A percentile compares a stretch with the other conserved stretches of the same genome.
Evolutionary conservation across 2,888 invertebrate genomes (phyloP).

Genomic region (Nomada fabriciana): DNA sequence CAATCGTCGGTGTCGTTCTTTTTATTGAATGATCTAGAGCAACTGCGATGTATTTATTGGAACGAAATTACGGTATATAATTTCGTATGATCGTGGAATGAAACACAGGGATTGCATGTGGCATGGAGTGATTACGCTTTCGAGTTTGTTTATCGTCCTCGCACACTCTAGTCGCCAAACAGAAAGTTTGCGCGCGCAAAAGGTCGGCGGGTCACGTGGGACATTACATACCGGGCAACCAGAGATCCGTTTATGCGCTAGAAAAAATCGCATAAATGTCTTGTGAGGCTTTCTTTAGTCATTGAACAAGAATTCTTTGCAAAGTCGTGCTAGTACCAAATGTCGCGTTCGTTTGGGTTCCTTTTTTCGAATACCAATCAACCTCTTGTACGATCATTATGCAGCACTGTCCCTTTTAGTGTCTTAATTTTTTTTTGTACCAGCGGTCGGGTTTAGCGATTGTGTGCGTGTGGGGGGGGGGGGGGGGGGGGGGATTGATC

Average conservation of each 20-base stretch:
- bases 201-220: constrained; percentile 57
- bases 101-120: too few relatives aligned
- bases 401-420: background rate
- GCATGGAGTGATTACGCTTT: background rate
- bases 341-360: constrained; percentile 9
- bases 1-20: background rate
- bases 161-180: constrained; percentile 23
- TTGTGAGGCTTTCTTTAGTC: constrained; percentile 35
- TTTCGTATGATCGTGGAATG: background rate
- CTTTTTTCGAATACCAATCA: background rate
- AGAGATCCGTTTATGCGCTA: constrained; percentile 22
- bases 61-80: constrained; percentile 1
- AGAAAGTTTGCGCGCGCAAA: constrained; percentile 60
- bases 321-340: constrained; percentile 9
- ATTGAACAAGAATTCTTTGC: constrained; percentile 38
- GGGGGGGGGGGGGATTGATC: background rate
- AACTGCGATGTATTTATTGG: background rate
- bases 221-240: constrained; percentile 34
- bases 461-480: background rate
- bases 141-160: constrained; percentile 34
- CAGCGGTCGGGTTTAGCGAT: background rate
- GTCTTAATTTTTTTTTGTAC: background rate
- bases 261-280: constrained; percentile 26
- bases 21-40: background rate
- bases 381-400: too few relatives aligned